Base-by-base conservation (phyloP, 1,140 invertebrate genomes). In the Dinothrombium tinctorium region DNA sequence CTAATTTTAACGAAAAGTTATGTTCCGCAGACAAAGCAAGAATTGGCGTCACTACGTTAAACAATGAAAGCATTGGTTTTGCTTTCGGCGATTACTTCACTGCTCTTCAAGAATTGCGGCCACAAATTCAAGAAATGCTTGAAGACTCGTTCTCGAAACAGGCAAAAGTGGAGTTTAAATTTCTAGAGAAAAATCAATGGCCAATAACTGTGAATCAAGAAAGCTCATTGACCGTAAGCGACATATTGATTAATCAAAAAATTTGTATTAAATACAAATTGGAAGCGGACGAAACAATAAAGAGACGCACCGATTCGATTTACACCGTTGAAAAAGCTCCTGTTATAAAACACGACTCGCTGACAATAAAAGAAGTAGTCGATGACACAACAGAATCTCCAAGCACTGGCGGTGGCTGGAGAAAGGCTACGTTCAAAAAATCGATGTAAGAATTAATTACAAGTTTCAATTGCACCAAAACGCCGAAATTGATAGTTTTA, bases 161-260 rank as follows among this genome's bases (percentile, higher is more conserved):
- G 3, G 19, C 41, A 15, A 49, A 22, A 40, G 9, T 42, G 9
- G 47, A 45, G 2, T 55, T 52, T 40, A 45, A 47, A 33, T 59
- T 58, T 44, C 31, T 57, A 7, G 57, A 58, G 37, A 42, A 45
- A n/a, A 57, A 59, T 42, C 48, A 47, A 9, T 61, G 56, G 56
- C 59, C 59, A 39, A 50, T 61, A n/a, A 50, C 48, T 31, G 15
- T 29, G 5, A 40, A 43, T n/a, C 56, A 58, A 40, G 59, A 61
- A 42, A 15, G 39, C 17, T 26, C 44, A 11, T 46, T 56, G 38
- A 47, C 46, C 15, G 49, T 61, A 0, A 21, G 51, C 17, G 59
- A 61, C 42, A 48, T 58, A 25, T 23, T 58, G 21, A 43, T 48
- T 38, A 50, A 49, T 15, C 49, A 51, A 28, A 40, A 40, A 23